Percentiles rank a stretch among this genome's conserved stretches.
Evolutionary conservation across 2,113 vertebrate genomes (phyloP).

Genomic region (Agelaius tricolor): DNA sequence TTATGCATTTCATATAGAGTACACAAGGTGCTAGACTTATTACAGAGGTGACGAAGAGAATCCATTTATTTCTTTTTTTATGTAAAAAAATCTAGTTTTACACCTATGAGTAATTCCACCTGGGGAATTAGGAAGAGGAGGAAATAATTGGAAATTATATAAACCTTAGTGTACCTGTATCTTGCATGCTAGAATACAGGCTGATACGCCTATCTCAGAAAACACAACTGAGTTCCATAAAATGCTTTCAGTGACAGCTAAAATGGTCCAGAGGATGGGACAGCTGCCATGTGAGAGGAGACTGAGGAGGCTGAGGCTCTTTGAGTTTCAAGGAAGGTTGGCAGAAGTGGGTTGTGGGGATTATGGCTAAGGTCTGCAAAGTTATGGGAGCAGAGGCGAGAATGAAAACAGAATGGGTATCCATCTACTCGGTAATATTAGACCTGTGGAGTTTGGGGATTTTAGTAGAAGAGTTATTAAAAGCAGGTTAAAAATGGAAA

Average conservation of each 20-base stretch:
- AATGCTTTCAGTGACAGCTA: background rate
- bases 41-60: background rate
- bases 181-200: background rate
- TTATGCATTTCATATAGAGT: background rate
- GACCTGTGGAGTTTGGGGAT: background rate
- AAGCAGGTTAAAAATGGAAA: background rate
- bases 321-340: background rate
- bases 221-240: background rate
- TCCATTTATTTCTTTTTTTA: background rate
- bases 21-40: background rate
- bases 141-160: background rate
- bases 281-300: background rate
- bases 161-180: background rate
- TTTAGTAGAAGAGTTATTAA: background rate
- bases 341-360: background rate
- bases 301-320: background rate
- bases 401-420: background rate
- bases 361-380: background rate
- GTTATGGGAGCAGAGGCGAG: background rate
- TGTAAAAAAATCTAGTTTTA: background rate
- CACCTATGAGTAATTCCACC: background rate
- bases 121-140: background rate
- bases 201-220: background rate
- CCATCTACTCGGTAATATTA: background rate
- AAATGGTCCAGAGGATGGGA: background rate